Evolutionary conservation across 2,888 invertebrate species (phyloP).

Genomic region (Elysia crispata): DNA sequence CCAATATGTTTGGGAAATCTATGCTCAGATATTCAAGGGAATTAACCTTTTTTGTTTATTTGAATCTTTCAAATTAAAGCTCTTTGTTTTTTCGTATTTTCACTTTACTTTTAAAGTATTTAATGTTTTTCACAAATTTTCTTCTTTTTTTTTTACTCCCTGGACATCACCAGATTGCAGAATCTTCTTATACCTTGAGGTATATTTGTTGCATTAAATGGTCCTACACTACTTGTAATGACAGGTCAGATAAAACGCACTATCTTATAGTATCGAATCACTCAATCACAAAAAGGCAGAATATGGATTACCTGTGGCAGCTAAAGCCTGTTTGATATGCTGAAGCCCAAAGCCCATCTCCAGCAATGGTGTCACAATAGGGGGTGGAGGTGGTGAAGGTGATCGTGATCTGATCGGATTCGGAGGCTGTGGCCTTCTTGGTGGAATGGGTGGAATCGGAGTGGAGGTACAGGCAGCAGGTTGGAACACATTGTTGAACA

Average conservation of each 20-base stretch:
- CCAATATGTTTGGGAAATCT: too few species aligned
- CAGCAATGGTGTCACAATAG: constrained; percentile 80
- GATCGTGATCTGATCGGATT: constrained; percentile 59
- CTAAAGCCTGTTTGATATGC: constrained; percentile 81
- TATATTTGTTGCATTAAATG: too few species aligned
- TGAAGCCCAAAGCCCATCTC: constrained; percentile 83
- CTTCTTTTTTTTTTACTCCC: too few species aligned
- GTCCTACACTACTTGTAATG: too few species aligned
- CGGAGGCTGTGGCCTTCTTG: constrained; percentile 53
- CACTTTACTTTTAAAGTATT: too few species aligned
- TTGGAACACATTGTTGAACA: constrained; percentile 54
- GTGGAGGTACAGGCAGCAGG: constrained; percentile 48
- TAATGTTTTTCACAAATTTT: too few species aligned
- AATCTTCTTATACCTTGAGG: too few species aligned
- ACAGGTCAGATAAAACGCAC: not conserved
- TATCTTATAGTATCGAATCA: not conserved
- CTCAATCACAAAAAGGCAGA: not conserved
- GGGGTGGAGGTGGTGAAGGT: constrained; percentile 78
- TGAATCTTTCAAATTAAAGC: too few species aligned
- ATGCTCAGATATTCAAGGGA: too few species aligned
- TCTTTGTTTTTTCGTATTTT: too few species aligned
- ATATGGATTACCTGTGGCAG: constrained; percentile 78
- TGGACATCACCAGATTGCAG: too few species aligned
- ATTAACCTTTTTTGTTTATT: too few species aligned
- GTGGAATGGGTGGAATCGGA: constrained; percentile 51